Base-by-base conservation (phyloP, 1,140 invertebrate species). In the Mizuhopecten yessoensis region DNA sequence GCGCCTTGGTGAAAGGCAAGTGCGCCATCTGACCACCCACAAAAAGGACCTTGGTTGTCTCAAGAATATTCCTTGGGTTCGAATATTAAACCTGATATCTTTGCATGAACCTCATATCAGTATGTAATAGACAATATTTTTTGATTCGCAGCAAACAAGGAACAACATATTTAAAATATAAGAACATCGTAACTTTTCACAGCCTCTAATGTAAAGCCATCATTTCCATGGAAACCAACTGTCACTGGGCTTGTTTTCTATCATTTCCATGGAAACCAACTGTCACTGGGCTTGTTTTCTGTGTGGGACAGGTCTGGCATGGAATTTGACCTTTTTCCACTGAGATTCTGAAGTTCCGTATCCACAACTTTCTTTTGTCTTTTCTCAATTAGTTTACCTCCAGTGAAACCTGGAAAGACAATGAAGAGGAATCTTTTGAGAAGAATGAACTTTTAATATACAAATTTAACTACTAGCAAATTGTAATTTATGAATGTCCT, bases 371-470 rank as follows among this genome's bases (percentile, higher is more conserved):
- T 90, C n/a, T 93, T 92, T 49, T 93, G 92, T 87, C 93, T 93
- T n/a, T 89, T 93, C 49, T 94, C 94, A 13, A 94, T 15, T 17
- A 93, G 42, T 90, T 88, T 93, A 17, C 98, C 34, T 97, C 97
- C 34, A 97, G 92, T 88, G 98, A 96, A 94, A 34, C 94, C 94
- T 95, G 5, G 36, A 33, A 90, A n/a, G 87, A 45, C 23, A 89
- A 86, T 90, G 33, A 75, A 91, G 34, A 34, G 45, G 36, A 39
- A n/a, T n/a, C n/a, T n/a, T n/a, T n/a, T n/a, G n/a, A n/a, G n/a
- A n/a, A n/a, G n/a, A n/a, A n/a, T n/a, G n/a, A n/a, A n/a, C n/a
- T n/a, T n/a, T n/a, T n/a, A n/a, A n/a, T n/a, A n/a, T n/a, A n/a
- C n/a, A n/a, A n/a, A n/a, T n/a, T n/a, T n/a, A n/a, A n/a, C n/a